Conservation (phyloP, 2,888 invertebrate genomes). For the Dynastes grantii region DNA sequence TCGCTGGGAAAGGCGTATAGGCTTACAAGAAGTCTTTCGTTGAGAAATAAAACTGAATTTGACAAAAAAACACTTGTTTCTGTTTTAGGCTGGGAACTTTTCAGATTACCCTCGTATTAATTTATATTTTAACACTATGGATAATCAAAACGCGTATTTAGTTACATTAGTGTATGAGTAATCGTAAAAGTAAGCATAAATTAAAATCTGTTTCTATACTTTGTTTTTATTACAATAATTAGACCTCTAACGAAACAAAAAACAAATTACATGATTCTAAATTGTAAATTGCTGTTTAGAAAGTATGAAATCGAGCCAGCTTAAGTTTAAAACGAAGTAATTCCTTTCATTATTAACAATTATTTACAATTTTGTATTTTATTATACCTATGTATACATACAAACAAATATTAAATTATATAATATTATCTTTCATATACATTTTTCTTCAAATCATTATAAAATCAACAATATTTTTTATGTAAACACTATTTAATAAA, state of each 20-base stretch:
- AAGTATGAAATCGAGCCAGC: neutral
- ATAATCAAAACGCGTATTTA: no score
- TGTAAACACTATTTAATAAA: neutral
- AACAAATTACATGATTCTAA: constrained; percentile 1
- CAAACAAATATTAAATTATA: neutral
- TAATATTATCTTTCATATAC: neutral
- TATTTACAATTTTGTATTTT: neutral
- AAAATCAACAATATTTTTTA: neutral
- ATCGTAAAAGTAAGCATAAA: no score
- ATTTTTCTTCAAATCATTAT: neutral
- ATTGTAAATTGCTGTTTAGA: neutral
- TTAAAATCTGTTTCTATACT: no score
- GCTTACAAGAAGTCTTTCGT: no score
- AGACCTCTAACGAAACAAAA: neutral
- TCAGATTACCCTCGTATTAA: no score
- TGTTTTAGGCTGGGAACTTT: no score
- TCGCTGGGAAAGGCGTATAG: no score
- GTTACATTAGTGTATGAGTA: no score
- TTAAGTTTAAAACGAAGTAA: neutral
- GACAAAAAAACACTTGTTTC: no score
- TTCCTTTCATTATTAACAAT: neutral
- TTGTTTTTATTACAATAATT: neutral
- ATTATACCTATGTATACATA: no score
- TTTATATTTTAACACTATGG: no score
- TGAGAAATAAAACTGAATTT: no score